Evolutionary conservation across 1,140 invertebrate genomes (phyloP), one percentile per base, ranked within the genome.

Genomic region (Dreissena polymorpha): DNA sequence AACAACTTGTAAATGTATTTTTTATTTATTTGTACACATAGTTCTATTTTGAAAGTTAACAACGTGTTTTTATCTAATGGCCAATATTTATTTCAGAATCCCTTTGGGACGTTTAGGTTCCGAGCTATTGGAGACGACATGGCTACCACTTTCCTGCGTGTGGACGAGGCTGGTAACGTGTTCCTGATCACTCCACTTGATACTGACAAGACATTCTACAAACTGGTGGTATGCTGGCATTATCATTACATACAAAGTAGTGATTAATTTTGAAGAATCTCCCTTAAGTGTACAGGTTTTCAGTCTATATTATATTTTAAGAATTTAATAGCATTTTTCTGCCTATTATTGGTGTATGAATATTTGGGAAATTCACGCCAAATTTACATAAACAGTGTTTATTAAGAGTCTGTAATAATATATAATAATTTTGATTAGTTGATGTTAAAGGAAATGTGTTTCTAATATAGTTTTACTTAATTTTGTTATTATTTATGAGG

Each of bases 161-260:
- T 82, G 0, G 25, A 73, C 71, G 13, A 23, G 12, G 53, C 16
- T 51, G 79, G 79, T n/a, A 53, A 73, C 16, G 50, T 82, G 10
- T 67, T 53, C 79, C 71, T 82, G 0, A 73, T 1, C 6, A 29
- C 39, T 18, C 10, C 79, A 12, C 49, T 82, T 16, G 25, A 60
- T 2, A 73, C 25, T 49, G 79, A 82, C 50, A 73, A 27, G 23
- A 57, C 23, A 10, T 74, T 82, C 29, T 21, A 74, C 25, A 8
- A 16, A 21, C 39, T 82, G 0, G 57, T 73, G 70, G 79, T 82
- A 50, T 27, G 64, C 27, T 70, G 78, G 77, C 39, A 39, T 39
- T 39, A 39, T 39, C 39, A 39, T 39, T 39, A 39, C 8, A 39
- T 39, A 8, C 39, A 39, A 2, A 39, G 2, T 39, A 39, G 39